phyloP scores from a whole-genome alignment of 2,888 invertebrate species.

The Odontothrips loti region DNA sequence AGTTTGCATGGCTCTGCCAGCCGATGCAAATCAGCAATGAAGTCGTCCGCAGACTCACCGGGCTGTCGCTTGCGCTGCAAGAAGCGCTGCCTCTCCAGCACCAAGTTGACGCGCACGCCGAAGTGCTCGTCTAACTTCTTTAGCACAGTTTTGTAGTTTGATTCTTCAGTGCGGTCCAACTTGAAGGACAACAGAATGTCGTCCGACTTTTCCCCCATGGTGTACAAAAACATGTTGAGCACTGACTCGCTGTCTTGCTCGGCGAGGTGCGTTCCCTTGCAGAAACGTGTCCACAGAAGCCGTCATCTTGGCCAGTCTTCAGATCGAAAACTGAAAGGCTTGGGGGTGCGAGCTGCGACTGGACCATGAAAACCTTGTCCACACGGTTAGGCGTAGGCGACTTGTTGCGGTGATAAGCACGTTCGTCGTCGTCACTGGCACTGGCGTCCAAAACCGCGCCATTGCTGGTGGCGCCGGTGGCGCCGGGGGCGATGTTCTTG shows the following conservation, averaged over 20 bases:
- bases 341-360: background rate
- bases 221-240: background rate
- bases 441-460: no score
- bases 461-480: background rate
- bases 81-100: slow-evolving; percentile 33
- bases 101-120: slow-evolving; percentile 32
- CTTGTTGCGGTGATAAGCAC: no score
- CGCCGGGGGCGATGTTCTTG: background rate
- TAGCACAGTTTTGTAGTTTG: background rate
- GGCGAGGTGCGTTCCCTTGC: background rate
- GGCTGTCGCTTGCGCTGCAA: slow-evolving; percentile 32
- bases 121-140: slow-evolving; percentile 30
- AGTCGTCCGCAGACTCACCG: slow-evolving; percentile 32
- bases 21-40: slow-evolving; percentile 32
- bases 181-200: background rate
- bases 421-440: no score
- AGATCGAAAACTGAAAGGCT: background rate
- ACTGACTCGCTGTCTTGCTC: background rate
- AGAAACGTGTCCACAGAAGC: background rate
- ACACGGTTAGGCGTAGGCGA: background rate
- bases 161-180: background rate
- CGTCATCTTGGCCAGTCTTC: background rate
- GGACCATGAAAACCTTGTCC: background rate
- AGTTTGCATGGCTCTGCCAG: slow-evolving; percentile 33
- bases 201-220: background rate